Evolutionary conservation across 2,888 invertebrate species (phyloP).

Genomic region (Tenodera sinensis): DNA sequence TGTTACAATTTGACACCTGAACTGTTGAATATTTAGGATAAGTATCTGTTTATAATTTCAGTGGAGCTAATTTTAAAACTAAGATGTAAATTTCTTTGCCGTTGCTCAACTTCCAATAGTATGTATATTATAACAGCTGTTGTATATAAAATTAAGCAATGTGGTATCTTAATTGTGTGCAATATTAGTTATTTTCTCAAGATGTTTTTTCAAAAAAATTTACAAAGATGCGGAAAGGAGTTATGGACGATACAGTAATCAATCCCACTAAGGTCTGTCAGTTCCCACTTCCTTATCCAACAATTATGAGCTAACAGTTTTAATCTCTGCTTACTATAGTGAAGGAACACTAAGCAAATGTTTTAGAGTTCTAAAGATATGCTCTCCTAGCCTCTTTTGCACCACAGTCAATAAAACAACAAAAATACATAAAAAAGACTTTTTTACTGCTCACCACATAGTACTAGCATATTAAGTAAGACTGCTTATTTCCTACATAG

Average conservation of each 20-base stretch:
- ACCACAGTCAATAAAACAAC: not conserved
- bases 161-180: slow-evolving; percentile 11
- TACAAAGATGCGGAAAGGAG: slow-evolving; percentile 25
- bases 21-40: not conserved
- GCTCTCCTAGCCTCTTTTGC: not conserved
- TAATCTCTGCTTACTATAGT: not conserved
- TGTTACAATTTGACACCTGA: not conserved
- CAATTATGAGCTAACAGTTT: not conserved
- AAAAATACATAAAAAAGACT: not conserved
- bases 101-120: slow-evolving; percentile 17
- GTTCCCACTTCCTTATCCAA: not conserved
- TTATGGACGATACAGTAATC: slow-evolving; percentile 26
- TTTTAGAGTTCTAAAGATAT: not conserved
- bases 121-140: not conserved
- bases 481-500: not conserved
- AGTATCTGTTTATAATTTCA: not conserved
- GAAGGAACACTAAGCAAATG: not conserved
- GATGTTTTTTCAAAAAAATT: not conserved
- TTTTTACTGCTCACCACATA: not conserved
- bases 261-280: not conserved
- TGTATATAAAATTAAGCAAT: slow-evolving; percentile 8
- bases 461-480: not conserved
- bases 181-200: slow-evolving; percentile 2
- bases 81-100: not conserved
- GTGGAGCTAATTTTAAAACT: not conserved